Base-by-base conservation (phyloP, 2,113 vertebrate genomes). In the Silurus glanis region DNA sequence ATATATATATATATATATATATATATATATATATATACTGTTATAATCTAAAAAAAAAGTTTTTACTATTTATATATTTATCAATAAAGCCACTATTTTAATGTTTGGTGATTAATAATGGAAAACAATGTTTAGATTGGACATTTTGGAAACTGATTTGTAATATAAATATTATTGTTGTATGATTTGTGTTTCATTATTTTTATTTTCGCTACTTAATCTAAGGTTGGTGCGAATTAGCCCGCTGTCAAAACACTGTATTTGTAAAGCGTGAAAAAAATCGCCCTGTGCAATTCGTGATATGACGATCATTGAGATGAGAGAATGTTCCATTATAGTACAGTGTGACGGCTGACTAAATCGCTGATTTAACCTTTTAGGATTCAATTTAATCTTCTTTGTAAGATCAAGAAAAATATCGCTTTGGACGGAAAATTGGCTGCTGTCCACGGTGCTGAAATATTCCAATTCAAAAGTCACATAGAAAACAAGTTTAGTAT, bases 401-500 rank as follows among this genome's bases (percentile, higher is more conserved):
- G 23, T 16, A 79, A 58, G 0, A 58, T 58, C 53, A 59, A 59
- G 55, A 37, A 13, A 55, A n/a, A 14, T 6, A 25, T 37, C 56
- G 16, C 25, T 78, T 25, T 16, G 3, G 7, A 56, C 2, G 25
- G n/a, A 59, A 17, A 9, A 19, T 67, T 4, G 47, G 74, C 89
- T 87, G 92, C 94, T 95, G 91, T 94, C 94, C 93, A 84, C 61
- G 92, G 93, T 94, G 85, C 94, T 94, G 94, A 94, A 93, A 89
- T 45, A 64, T 55, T 37, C 47, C 56, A 75, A 58, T 5, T 71
- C 14, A 74, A 74, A 21, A 61, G 45, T 61, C 19, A 10, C 12
- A 9, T 2, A 19, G 8, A 6, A 45, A 80, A 59, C 37, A 61
- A 37, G 4, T 28, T 25, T 55, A 53, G 5, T 5, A 61, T 4